Conservation (phyloP, 2,113 vertebrate species). For the Hemibagrus wyckioides region DNA sequence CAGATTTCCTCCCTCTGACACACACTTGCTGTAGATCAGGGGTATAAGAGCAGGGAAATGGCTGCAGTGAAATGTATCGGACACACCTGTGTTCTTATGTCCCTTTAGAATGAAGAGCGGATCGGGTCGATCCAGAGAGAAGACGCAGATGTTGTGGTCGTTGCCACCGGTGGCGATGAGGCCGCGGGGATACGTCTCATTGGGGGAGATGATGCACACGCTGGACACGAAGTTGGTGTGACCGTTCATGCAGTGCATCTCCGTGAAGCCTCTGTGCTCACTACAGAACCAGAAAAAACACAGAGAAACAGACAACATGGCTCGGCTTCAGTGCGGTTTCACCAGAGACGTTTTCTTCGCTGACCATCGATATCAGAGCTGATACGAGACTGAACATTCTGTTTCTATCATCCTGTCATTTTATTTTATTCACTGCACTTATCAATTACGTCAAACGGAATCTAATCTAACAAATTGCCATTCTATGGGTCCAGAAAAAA, state of each 20-base stretch:
- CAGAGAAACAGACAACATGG: neutral
- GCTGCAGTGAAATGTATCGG: neutral
- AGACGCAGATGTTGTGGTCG: constrained; percentile 94
- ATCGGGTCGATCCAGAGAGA: constrained; percentile 81
- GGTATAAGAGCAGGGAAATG: neutral
- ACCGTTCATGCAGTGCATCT: constrained; percentile 92
- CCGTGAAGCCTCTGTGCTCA: constrained; percentile 83
- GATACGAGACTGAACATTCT: neutral
- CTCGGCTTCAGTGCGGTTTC: no score
- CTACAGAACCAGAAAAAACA: constrained; percentile 68
- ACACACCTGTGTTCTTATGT: constrained; percentile 90
- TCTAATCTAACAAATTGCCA: neutral
- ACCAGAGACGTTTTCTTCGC: no score
- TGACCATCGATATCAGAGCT: neutral
- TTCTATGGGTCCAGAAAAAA: neutral
- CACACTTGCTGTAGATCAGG: neutral
- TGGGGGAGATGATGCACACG: constrained; percentile 91
- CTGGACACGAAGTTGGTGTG: constrained; percentile 96
- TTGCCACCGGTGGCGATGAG: constrained; percentile 94
- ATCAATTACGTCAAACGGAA: neutral
- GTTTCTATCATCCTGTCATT: no score
- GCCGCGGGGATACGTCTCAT: constrained; percentile 86
- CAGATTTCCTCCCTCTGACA: neutral
- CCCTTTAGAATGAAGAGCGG: constrained; percentile 87
- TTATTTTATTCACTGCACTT: neutral